These are phyloP conservation scores for Oceanites oceanicus DNA, from an alignment of 2,113 vertebrate species.

Conservation along the genomic window DNA sequence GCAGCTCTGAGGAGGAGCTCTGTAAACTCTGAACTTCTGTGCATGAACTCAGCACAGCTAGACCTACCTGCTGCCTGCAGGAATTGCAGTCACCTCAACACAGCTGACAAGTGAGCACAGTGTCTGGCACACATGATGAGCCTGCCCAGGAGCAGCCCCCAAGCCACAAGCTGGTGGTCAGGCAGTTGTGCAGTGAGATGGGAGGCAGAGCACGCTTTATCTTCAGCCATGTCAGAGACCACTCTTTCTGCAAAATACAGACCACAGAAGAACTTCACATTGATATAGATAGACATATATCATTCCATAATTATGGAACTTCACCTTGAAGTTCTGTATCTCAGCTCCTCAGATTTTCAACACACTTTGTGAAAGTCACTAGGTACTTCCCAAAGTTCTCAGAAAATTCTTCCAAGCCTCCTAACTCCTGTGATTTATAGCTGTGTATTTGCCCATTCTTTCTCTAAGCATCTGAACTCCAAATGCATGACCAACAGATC, in stretches of 20 bases:
- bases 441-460: neutral
- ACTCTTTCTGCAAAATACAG: neutral
- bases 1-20: neutral
- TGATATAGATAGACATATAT: neutral
- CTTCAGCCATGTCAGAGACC: neutral
- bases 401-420: neutral
- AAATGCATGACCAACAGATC: neutral
- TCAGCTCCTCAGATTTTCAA: neutral
- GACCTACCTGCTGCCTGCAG: neutral
- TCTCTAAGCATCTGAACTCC: neutral
- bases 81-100: neutral
- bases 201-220: neutral
- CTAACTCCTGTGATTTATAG: neutral
- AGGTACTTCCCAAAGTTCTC: neutral
- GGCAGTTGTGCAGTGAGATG: neutral
- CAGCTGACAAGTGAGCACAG: neutral
- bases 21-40: neutral
- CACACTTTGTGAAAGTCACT: neutral
- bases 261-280: fast-evolving
- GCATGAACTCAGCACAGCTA: neutral
- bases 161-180: neutral
- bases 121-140: neutral
- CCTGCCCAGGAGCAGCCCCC: neutral
- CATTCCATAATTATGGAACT: neutral
- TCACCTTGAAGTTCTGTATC: neutral